Conservation (phyloP, 2,797 vertebrate species). For the Megalops cyprinoides region DNA sequence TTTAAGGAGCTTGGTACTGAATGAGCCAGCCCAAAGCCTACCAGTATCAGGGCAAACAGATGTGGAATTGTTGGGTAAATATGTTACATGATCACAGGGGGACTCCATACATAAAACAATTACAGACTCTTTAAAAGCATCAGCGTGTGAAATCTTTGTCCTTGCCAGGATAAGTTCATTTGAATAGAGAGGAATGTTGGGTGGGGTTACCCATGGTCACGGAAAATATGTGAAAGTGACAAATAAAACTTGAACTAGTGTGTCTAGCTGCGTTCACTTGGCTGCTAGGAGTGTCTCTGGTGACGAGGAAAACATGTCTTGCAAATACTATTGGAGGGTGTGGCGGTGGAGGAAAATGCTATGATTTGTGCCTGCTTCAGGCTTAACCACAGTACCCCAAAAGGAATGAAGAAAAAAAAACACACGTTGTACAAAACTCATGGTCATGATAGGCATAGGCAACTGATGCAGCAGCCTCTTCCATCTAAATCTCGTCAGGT, state of each 20-base stretch:
- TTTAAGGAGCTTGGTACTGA: neutral
- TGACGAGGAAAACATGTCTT: neutral
- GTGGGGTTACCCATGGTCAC: neutral
- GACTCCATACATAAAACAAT: too few relatives aligned
- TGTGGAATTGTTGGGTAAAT: neutral
- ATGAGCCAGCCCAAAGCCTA: neutral
- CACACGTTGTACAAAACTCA: neutral
- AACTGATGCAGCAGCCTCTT: neutral
- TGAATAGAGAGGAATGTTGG: neutral
- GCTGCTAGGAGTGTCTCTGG: slow-evolving; percentile 22
- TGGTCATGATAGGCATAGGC: too few relatives aligned
- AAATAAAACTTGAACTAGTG: neutral
- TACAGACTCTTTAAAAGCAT: too few relatives aligned
- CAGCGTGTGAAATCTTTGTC: neutral
- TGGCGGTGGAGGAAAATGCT: neutral
- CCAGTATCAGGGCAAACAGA: neutral
- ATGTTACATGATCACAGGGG: too few relatives aligned
- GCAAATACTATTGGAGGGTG: slow-evolving; percentile 18
- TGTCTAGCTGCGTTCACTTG: neutral
- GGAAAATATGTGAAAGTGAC: slow-evolving; percentile 7
- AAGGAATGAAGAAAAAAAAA: neutral
- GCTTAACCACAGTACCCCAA: neutral
- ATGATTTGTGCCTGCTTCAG: neutral
- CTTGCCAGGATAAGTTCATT: neutral
- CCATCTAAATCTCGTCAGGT: too few relatives aligned